Evolutionary conservation across 2,113 vertebrate genomes (phyloP).

Genomic region (Uropsilus gracilis): DNA sequence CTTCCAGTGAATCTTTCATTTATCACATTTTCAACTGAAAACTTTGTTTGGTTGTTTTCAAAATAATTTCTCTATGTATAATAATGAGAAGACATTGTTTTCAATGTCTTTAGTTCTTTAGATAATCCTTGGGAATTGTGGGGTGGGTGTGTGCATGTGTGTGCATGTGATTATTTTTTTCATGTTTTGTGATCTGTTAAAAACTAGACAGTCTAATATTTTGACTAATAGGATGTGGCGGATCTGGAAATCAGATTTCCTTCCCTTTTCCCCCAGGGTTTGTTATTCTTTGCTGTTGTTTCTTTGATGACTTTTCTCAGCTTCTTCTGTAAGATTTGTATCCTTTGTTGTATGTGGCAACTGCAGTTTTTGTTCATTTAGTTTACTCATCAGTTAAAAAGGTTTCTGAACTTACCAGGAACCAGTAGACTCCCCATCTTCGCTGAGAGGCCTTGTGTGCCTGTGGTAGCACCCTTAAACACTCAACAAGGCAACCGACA

Average conservation of each 20-base stretch:
- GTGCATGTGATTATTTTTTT: background rate
- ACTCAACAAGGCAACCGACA: background rate
- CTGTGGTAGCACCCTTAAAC: background rate
- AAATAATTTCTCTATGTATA: background rate
- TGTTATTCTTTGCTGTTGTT: background rate
- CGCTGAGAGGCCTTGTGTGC: background rate
- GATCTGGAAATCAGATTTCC: background rate
- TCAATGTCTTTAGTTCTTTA: conserved; percentile 1
- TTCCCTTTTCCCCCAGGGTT: background rate
- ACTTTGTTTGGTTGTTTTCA: background rate
- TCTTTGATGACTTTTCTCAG: background rate
- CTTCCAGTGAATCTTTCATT: background rate
- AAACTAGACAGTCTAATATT: background rate
- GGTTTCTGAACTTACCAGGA: background rate
- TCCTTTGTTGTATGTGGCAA: background rate
- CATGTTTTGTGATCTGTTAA: background rate
- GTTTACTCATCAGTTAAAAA: background rate
- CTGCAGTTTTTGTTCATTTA: background rate
- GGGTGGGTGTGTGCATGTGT: background rate
- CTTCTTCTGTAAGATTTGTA: background rate
- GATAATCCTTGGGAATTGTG: background rate
- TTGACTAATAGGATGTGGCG: background rate
- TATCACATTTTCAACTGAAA: background rate
- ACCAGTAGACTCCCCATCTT: background rate
- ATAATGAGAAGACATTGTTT: background rate